Evolutionary conservation across 2,113 vertebrate species (phyloP).

Genomic region (Zootoca vivipara): DNA sequence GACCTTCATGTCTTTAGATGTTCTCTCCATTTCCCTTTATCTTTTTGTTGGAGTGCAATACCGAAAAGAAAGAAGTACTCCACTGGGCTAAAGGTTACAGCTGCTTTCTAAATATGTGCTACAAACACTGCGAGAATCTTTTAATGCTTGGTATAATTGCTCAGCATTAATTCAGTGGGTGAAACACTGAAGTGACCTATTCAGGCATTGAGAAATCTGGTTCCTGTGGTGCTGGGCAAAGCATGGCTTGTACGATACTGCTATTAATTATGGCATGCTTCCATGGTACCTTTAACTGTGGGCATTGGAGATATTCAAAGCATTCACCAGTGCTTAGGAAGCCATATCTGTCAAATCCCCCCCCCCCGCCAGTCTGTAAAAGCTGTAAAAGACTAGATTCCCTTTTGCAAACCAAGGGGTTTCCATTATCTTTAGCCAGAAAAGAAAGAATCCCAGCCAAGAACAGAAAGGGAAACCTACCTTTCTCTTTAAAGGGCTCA

Average conservation of each 20-base stretch:
- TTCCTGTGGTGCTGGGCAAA: conserved; percentile 24
- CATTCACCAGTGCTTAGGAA: neutral
- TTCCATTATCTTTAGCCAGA: neutral
- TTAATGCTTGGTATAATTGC: conserved; percentile 66
- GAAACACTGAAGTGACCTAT: conserved; percentile 35
- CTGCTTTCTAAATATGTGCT: conserved; percentile 30
- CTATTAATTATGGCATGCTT: conserved; percentile 39
- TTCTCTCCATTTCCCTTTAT: conserved; percentile 49
- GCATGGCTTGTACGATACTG: neutral
- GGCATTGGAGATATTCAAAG: conserved; percentile 1
- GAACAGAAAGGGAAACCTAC: neutral
- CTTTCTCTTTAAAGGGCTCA: no score
- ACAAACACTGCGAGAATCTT: conserved; percentile 49
- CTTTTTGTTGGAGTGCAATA: conserved; percentile 19
- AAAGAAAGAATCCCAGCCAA: neutral
- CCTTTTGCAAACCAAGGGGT: neutral
- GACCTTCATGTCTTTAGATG: conserved; percentile 58
- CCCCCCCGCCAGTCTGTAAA: neutral
- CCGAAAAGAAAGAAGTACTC: neutral
- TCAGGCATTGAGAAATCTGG: conserved; percentile 5
- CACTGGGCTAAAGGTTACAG: neutral
- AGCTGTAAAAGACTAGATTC: neutral
- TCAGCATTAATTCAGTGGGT: conserved; percentile 44
- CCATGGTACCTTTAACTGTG: neutral
- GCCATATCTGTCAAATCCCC: neutral